These are phyloP conservation scores for Misgurnus anguillicaudatus DNA, from an alignment of 2,113 vertebrate genomes.

Conservation along the genomic window DNA sequence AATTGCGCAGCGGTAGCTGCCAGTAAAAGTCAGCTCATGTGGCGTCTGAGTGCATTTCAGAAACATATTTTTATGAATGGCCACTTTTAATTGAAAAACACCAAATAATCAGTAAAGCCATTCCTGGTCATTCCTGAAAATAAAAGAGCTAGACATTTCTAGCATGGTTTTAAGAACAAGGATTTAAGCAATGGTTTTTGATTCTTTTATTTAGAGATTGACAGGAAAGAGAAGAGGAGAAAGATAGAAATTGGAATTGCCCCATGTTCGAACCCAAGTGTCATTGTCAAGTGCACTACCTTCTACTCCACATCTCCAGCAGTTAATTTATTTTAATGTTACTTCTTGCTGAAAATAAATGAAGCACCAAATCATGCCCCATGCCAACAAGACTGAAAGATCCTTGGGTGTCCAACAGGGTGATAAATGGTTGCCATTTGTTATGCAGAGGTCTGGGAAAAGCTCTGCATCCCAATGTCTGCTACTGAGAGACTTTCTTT, in stretches of 20 bases:
- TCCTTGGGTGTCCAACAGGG: constrained; percentile 65
- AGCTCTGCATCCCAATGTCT: constrained; percentile 65
- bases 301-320: neutral
- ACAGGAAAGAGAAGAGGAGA: no score
- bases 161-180: no score
- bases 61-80: neutral
- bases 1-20: constrained; percentile 17
- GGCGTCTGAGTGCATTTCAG: neutral
- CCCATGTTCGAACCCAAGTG: no score
- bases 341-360: constrained; percentile 19
- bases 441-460: constrained; percentile 58
- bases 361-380: constrained; percentile 37
- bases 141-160: no score
- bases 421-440: constrained; percentile 71
- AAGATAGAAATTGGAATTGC: no score
- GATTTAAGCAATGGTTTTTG: no score
- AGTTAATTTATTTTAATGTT: constrained; percentile 33
- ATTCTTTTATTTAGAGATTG: no score
- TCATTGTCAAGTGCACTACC: no score
- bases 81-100: neutral
- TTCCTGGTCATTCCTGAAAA: no score
- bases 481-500: constrained; percentile 64
- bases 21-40: neutral
- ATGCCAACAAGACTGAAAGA: constrained; percentile 51
- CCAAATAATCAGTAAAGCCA: no score